Conservation (phyloP, 2,113 vertebrate species). For the Notarius lentiginosus region DNA sequence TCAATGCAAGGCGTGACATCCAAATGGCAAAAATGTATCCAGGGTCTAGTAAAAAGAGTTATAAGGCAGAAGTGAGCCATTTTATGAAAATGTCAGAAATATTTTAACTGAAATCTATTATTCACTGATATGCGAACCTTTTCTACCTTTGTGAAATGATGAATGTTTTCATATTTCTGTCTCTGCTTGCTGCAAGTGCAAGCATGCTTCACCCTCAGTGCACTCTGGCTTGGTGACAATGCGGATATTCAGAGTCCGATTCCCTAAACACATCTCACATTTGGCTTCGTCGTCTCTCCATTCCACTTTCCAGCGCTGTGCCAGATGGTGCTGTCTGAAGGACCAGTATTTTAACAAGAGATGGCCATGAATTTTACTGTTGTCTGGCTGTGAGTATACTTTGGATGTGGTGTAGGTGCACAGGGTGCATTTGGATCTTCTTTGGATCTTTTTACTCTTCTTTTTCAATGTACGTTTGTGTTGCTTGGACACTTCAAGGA, state of each 20-base stretch:
- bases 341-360: slow-evolving; percentile 42
- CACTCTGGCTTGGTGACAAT: slow-evolving; percentile 42
- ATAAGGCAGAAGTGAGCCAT: neutral
- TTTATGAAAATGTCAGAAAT: neutral
- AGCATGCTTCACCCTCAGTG: slow-evolving; percentile 48
- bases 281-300: slow-evolving; percentile 38
- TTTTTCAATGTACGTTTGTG: neutral
- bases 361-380: slow-evolving; percentile 34
- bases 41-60: neutral
- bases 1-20: neutral
- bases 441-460: neutral
- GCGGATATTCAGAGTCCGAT: slow-evolving; percentile 32
- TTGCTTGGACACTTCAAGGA: slow-evolving; percentile 20
- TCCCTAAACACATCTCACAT: slow-evolving; percentile 44
- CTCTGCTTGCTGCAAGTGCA: neutral
- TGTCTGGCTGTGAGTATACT: slow-evolving; percentile 44
- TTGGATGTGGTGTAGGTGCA: slow-evolving; percentile 51
- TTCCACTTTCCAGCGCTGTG: slow-evolving; percentile 4
- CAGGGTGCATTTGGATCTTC: slow-evolving; percentile 27
- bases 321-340: slow-evolving; percentile 52
- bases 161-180: neutral
- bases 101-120: neutral
- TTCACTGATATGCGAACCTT: neutral
- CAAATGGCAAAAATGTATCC: neutral
- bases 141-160: neutral